Conservation (phyloP, 2,113 vertebrate species). For the Xenopus borealis region DNA sequence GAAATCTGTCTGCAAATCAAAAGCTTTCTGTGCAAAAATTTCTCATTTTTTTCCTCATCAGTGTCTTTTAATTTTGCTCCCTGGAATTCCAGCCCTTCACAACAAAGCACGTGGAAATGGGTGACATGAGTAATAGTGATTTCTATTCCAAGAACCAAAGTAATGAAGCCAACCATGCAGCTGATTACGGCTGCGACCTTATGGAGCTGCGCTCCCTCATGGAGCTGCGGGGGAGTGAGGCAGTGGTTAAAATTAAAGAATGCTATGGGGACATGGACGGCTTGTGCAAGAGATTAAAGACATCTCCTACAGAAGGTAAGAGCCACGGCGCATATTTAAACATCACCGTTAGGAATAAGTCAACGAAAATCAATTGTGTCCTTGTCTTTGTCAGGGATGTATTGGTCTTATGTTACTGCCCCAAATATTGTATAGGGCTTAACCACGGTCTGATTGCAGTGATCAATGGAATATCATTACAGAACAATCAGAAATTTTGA, state of each 20-base stretch:
- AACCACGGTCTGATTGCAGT: not conserved
- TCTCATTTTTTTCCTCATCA: not conserved
- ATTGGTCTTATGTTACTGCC: not conserved
- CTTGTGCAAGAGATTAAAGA: slow-evolving; percentile 90
- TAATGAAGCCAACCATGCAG: slow-evolving; percentile 85
- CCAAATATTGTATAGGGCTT: not conserved
- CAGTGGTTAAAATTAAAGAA: slow-evolving; percentile 96
- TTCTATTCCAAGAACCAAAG: slow-evolving; percentile 99
- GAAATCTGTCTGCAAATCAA: slow-evolving; percentile 32
- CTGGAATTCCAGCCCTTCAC: slow-evolving; percentile 11
- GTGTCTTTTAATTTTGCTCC: not conserved
- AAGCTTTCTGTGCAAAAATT: slow-evolving; percentile 14
- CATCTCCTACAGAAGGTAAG: slow-evolving; percentile 92
- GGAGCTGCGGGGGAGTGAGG: slow-evolving; percentile 94
- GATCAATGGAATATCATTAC: too few relatives aligned
- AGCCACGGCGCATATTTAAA: not conserved
- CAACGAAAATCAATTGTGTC: not conserved
- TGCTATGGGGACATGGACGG: slow-evolving; percentile 88
- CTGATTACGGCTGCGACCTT: slow-evolving; percentile 86
- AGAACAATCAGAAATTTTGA: too few relatives aligned
- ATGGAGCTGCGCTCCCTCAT: slow-evolving; percentile 93
- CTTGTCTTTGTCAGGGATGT: slow-evolving; percentile 1
- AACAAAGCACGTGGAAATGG: slow-evolving; percentile 71
- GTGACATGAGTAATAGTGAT: slow-evolving; percentile 98
- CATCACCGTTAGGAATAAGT: not conserved